phyloP scores from a whole-genome alignment of 2,113 vertebrate species.

The Ictalurus punctatus region DNA sequence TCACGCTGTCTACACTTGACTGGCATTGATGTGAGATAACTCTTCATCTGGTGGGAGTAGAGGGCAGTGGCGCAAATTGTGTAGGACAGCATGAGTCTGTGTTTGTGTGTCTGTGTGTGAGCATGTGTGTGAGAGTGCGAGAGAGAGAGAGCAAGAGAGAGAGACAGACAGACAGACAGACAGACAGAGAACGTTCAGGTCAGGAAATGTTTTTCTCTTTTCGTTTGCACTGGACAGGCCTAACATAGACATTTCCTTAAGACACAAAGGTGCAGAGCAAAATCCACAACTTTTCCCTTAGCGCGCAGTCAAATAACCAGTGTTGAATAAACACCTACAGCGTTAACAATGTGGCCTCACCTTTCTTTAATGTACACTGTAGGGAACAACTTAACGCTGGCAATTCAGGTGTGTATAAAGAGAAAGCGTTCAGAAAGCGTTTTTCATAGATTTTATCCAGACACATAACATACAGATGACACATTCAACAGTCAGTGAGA shows the following conservation, averaged over 20 bases:
- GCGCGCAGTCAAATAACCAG: background rate
- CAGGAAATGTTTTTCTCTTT: constrained; percentile 23
- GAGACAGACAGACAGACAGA: background rate
- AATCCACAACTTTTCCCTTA: constrained; percentile 23
- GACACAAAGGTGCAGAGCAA: background rate
- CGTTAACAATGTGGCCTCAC: background rate
- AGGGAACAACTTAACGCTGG: background rate
- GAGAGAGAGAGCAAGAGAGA: background rate
- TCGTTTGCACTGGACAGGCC: background rate
- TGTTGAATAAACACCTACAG: background rate
- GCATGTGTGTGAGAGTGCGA: no score
- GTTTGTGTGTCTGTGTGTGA: background rate
- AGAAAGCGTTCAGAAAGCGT: background rate
- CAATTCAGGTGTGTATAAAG: background rate
- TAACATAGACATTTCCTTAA: background rate
- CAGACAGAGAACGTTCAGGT: background rate
- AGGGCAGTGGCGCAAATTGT: constrained; percentile 52
- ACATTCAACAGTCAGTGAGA: constrained; percentile 23
- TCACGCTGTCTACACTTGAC: constrained; percentile 44
- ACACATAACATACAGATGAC: background rate
- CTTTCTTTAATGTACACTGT: background rate
- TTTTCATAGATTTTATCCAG: background rate
- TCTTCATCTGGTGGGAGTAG: constrained; percentile 44
- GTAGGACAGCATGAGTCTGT: constrained; percentile 49
- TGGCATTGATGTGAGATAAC: constrained; percentile 41